Base-by-base conservation (phyloP, 1,140 invertebrate genomes). In the Homalodisca vitripennis region DNA sequence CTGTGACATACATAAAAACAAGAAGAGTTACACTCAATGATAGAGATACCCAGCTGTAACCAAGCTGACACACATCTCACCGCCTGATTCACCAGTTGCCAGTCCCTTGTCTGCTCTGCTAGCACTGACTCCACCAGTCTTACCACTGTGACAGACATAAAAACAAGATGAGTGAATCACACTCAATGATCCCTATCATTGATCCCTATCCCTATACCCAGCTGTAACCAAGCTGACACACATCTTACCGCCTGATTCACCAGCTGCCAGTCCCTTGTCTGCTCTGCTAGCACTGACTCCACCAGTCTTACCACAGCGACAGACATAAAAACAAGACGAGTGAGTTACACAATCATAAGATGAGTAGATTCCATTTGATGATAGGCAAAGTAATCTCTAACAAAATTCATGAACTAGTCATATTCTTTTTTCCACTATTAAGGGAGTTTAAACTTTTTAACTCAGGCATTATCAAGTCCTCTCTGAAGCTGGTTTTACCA, bases 331-430 rank as follows among this genome's bases (percentile, higher is more conserved):
- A n/a, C n/a, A n/a, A n/a, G n/a, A n/a, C n/a, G 72, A 76, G 0
- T 79, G n/a, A n/a, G n/a, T n/a, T n/a, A n/a, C n/a, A n/a, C n/a
- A n/a, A n/a, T n/a, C n/a, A n/a, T n/a, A n/a, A n/a, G n/a, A n/a
- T n/a, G n/a, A n/a, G n/a, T n/a, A n/a, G n/a, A n/a, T n/a, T 69
- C 71, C 79, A 80, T 20, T 76, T 76, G 1, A 47, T 67, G 75
- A 79, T 79, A 12, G 80, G 77, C n/a, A 80, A 78, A 1, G 81
- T 80, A 70, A 85, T 81, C 67, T 86, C 83, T 3, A 89, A 81
- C 89, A 88, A 91, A 24, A 84, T 83, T 31, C 80, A 81, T 20
- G 86, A 84, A 76, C 87, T n/a, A n/a, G n/a, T n/a, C n/a, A n/a
- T n/a, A n/a, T n/a, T n/a, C n/a, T n/a, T n/a, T n/a, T n/a, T n/a